Evolutionary conservation across 2,113 vertebrate genomes (phyloP), one percentile per base, ranked within the genome.

Genomic region (Rhinolophus ferrumequinum): DNA sequence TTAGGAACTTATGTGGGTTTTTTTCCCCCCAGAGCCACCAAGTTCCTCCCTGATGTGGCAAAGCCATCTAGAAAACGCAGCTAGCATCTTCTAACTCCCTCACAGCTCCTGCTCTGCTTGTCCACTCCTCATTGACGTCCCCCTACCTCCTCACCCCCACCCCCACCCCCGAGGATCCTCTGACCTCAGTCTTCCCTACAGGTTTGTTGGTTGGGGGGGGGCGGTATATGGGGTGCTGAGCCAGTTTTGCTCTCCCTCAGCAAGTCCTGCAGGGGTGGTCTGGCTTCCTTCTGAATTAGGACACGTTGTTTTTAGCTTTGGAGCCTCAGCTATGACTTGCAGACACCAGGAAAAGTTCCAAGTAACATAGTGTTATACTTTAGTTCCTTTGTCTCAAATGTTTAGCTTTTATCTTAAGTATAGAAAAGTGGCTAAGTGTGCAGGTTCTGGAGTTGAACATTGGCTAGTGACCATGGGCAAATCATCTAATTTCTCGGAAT

Each of bases 341-440:
- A 44, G 88, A 70, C 13, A 28, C 24, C 11, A 84, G 90, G 38
- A 86, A 81, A 83, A 15, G n/a, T 94, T 95, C 38, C 54, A 94
- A 52, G 75, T 62, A 35, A 54, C 70, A 50, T 66, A 33, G 30
- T 58, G 24, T 83, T 95, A 67, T 30, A 38, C 18, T 66, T 52
- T 56, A 81, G 14, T 66, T 95, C 26, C 47, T 56, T 84, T 44
- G 47, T 52, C 73, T 73, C 52, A 75, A 60, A 58, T 80, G 75
- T 13, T 52, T 67, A 19, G 41, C 35, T 96, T 83, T 54, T 35
- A 41, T 64, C 44, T 73, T 44, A 79, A 54, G 30, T 47, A 22
- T 24, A 54, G 60, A 41, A 70, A 15, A 38, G n/a, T 15, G 47
- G 47, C 38, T 72, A 81, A 54, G 24, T 9, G 54, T 41, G 22